These are phyloP conservation scores for Megaceryle alcyon DNA, from an alignment of 2,797 vertebrate genomes.

Conservation along the genomic window DNA sequence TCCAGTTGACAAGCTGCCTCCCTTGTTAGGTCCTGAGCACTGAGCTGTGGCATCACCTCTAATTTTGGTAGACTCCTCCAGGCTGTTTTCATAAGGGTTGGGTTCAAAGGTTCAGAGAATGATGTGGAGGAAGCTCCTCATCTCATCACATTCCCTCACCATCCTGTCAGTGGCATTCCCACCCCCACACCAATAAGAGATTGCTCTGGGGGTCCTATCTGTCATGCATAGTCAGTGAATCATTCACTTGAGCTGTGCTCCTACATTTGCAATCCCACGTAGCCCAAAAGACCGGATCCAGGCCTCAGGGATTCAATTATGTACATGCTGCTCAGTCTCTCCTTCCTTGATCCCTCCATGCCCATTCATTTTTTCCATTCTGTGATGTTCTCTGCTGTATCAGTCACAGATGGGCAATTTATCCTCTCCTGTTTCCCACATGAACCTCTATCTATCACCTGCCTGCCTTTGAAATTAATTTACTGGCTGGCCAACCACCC, in stretches of 20 bases:
- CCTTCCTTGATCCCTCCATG: not conserved
- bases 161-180: conserved; percentile 22
- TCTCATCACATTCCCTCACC: conserved; percentile 6
- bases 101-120: conserved; percentile 14
- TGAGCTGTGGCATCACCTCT: not conserved
- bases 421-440: not conserved
- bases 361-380: not conserved
- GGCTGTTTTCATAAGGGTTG: not conserved
- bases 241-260: conserved; percentile 12
- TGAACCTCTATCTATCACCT: not conserved
- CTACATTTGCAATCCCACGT: not conserved
- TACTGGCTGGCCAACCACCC: not conserved
- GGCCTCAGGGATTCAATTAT: conserved; percentile 29
- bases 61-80: not conserved
- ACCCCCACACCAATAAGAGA: not conserved
- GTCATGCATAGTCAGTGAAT: conserved; percentile 17
- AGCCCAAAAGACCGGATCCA: conserved; percentile 4
- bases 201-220: conserved; percentile 23
- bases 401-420: conserved; percentile 16
- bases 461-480: conserved; percentile 28
- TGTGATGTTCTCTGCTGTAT: not conserved
- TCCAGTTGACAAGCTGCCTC: not conserved
- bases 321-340: not conserved
- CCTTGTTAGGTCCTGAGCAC: not conserved
- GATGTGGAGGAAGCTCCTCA: conserved; percentile 8